Base-by-base conservation (phyloP, 2,888 invertebrate genomes). In the Lochmaea capreae region DNA sequence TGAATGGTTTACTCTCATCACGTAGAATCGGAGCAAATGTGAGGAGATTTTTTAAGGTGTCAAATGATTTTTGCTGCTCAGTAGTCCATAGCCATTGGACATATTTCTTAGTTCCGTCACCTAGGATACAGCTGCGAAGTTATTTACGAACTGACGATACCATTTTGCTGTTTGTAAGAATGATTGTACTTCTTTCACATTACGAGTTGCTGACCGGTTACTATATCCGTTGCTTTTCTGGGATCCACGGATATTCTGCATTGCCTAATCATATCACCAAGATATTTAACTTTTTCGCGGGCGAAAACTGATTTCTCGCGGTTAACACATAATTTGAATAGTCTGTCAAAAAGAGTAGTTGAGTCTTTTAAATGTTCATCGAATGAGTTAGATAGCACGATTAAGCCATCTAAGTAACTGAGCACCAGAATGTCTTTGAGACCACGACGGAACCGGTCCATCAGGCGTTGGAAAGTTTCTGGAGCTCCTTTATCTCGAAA, bases 381-480 rank as follows among this genome's bases (percentile, higher is more conserved):
- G 33, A 76, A 75, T 26, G 76, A 65, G 16, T 16, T 16, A n/a
- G 76, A 78, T 5, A 71, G 39, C 11, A 78, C 52, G 11, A 76
- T 71, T 16, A 76, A 14, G 67, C 73, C 75, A 49, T 78, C 75
- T 22, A 72, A 49, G n/a, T 78, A 78, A 16, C 46, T 49, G 1
- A 76, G 46, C 12, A 76, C 49, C 0, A 61, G 3, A 1, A 73
- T 42, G 10, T 59, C 57, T 54, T 65, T 46, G 11, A 78, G 52
- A 12, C 75, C 74, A 3, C 58, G 42, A 4, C 72, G 68, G 49
- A 75, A 76, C 1, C 66, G 61, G 52, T 79, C 79, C n/a, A 78
- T 77, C 1, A 78, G 57, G 0, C 78, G 26, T 52, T 73, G 74
- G 52, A 79, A 78, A 4, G 67, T 76, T 0, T 52, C 71, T 1